Evolutionary conservation across 2,113 vertebrate species (phyloP), one percentile per base, ranked within the genome.

Genomic region (Gopherus flavomarginatus): DNA sequence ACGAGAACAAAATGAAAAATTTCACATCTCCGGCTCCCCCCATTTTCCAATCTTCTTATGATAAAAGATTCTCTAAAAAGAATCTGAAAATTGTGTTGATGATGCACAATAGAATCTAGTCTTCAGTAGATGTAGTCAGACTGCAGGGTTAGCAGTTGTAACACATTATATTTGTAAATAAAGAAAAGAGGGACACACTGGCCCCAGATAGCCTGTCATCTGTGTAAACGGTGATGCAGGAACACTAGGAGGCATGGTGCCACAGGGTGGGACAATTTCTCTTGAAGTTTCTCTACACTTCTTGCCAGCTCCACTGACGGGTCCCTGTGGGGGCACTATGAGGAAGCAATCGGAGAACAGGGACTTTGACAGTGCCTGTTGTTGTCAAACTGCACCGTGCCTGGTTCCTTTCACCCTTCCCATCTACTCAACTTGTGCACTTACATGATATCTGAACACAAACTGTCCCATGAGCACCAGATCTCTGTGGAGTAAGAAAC

Each of bases 271-370:
- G 0, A 44, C 38, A 42, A 5, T 42, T 75, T 42, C 72, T 11
- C 38, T 88, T 65, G 29, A 31, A 2, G 35, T 95, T 88, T 96
- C 24, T 79, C 93, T 79, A 57, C n/a, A 44, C 44, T 78, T 77
- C 31, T 62, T 35, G 2, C 69, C 82, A 78, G 42, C 75, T 31
- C n/a, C 31, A 0, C 0, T 0, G 4, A 19, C 12, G 59, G 31
- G n/a, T 42, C 6, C 19, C 2, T 57, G 24, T n/a, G 31, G 21
- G 5, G 26, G 12, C 26, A 47, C 42, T 78, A 27, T 7, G 42
- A 78, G 42, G 24, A 78, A 78, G 22, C 44, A 47, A 13, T 78
- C 42, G 4, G 75, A 44, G 24, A n/a, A 38, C 65, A 72, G 35
- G 8, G 35, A 38, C 65, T 72, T 72, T 8, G 35, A 21, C 17